A percentile compares a stretch with the other conserved stretches of the same genome.
Evolutionary conservation across 1,140 invertebrate species (phyloP).

Genomic region (Drosophila nikananu): DNA sequence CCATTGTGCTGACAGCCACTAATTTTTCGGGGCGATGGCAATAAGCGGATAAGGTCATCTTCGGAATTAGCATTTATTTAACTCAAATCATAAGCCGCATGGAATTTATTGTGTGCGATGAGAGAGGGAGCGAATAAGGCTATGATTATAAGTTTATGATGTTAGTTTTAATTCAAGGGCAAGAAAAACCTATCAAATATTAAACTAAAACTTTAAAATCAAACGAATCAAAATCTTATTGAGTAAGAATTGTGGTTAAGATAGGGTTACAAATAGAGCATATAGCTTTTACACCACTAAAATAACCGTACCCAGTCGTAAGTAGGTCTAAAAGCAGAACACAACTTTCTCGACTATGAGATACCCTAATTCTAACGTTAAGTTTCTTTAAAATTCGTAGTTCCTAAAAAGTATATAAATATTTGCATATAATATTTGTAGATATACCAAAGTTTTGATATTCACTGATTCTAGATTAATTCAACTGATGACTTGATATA

Average conservation of each 20-base stretch:
- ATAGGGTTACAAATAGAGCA: too few relatives aligned
- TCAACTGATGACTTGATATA: too few relatives aligned
- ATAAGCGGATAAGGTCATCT: constrained; percentile 13
- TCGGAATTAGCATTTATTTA: constrained; percentile 18
- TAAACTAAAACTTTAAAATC: background rate
- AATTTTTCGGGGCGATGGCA: constrained; percentile 14
- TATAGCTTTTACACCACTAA: background rate
- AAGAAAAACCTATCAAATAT: too few relatives aligned
- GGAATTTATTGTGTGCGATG: constrained; percentile 3
- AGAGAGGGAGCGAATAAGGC: background rate
- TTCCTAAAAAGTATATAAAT: background rate
- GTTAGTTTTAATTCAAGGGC: background rate
- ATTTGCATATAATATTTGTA: background rate
- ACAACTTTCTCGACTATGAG: background rate
- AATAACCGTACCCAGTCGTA: background rate
- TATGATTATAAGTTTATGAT: background rate
- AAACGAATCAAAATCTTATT: background rate
- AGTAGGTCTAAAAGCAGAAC: background rate
- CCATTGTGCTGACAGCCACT: constrained; percentile 5
- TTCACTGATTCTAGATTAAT: background rate
- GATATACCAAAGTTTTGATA: background rate
- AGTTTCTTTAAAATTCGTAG: background rate
- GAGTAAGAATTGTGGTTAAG: background rate
- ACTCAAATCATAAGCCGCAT: constrained; percentile 2
- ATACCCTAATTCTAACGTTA: background rate